phyloP scores from a whole-genome alignment of 2,797 vertebrate species.

The Typhlichthys eigenmanni region DNA sequence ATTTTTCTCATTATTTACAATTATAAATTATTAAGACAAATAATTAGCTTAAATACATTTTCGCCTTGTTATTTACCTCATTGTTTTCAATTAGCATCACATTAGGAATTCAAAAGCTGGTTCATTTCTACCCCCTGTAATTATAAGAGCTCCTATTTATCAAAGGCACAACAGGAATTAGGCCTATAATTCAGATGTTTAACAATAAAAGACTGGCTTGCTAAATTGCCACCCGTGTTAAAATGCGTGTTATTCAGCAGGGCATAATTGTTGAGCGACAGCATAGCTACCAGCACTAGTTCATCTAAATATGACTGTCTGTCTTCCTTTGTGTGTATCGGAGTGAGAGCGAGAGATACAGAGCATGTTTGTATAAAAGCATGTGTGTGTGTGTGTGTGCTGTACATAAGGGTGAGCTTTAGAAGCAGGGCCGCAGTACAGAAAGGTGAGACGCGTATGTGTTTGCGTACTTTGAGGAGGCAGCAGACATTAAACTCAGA shows the following conservation, averaged over 20 bases:
- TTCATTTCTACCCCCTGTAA: slow-evolving; percentile 63
- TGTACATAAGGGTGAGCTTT: slow-evolving; percentile 31
- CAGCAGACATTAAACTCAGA: slow-evolving; percentile 59
- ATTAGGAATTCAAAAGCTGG: slow-evolving; percentile 69
- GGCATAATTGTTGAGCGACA: slow-evolving; percentile 30
- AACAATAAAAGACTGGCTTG: slow-evolving; percentile 51
- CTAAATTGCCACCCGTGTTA: slow-evolving; percentile 56
- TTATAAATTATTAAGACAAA: slow-evolving; percentile 60
- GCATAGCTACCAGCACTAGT: slow-evolving; percentile 44
- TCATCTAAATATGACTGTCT: slow-evolving; percentile 20
- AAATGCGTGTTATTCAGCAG: slow-evolving; percentile 42
- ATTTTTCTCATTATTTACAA: slow-evolving; percentile 61
- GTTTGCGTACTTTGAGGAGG: slow-evolving; percentile 54
- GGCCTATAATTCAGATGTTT: slow-evolving; percentile 45
- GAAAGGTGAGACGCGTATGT: slow-evolving; percentile 42
- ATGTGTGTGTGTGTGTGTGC: slow-evolving; percentile 2
- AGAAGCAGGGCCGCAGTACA: slow-evolving; percentile 46
- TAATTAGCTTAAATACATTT: slow-evolving; percentile 64
- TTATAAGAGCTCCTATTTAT: slow-evolving; percentile 66
- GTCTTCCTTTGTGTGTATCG: background rate
- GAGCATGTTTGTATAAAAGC: slow-evolving; percentile 25
- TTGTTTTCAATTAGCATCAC: slow-evolving; percentile 74
- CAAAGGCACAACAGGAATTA: slow-evolving; percentile 56
- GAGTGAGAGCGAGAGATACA: too few species aligned
- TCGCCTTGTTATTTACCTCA: slow-evolving; percentile 57